Evolutionary conservation across 2,797 vertebrate genomes (phyloP).

Genomic region (Lepilemur septentrionalis): DNA sequence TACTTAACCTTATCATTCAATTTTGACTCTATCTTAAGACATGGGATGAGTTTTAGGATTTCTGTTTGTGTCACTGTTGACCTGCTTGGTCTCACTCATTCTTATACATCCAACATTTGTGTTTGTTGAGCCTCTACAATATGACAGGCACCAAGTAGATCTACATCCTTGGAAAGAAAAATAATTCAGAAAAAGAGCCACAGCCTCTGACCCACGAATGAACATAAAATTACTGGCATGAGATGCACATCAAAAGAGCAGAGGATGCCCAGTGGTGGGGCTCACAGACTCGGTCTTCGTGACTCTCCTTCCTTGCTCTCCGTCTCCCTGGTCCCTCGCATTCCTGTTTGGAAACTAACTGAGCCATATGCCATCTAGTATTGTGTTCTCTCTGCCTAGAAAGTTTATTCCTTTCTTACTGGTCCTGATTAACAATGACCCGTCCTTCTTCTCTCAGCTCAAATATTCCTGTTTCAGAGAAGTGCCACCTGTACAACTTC

Average conservation of each 20-base stretch:
- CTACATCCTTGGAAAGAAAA: neutral
- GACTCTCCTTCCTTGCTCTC: neutral
- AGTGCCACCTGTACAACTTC: neutral
- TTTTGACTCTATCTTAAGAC: neutral
- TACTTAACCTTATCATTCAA: neutral
- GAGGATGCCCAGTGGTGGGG: neutral
- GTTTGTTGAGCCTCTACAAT: neutral
- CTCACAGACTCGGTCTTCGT: neutral
- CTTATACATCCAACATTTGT: neutral
- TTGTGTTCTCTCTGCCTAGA: neutral
- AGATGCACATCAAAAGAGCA: neutral
- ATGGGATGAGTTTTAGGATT: neutral
- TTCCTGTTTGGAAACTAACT: neutral
- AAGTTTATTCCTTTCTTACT: neutral
- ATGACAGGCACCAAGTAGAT: no score
- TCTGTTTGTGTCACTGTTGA: neutral
- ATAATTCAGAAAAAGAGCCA: neutral
- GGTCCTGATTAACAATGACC: no score
- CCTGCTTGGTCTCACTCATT: neutral
- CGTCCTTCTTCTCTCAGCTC: neutral
- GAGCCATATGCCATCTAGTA: rapidly evolving
- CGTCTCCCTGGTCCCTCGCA: neutral
- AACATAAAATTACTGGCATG: neutral
- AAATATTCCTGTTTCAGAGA: neutral
- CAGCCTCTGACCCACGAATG: neutral